Evolutionary conservation across 2,888 invertebrate genomes (phyloP), one percentile per base, ranked within the genome.

Genomic region (Dioctria linearis): DNA sequence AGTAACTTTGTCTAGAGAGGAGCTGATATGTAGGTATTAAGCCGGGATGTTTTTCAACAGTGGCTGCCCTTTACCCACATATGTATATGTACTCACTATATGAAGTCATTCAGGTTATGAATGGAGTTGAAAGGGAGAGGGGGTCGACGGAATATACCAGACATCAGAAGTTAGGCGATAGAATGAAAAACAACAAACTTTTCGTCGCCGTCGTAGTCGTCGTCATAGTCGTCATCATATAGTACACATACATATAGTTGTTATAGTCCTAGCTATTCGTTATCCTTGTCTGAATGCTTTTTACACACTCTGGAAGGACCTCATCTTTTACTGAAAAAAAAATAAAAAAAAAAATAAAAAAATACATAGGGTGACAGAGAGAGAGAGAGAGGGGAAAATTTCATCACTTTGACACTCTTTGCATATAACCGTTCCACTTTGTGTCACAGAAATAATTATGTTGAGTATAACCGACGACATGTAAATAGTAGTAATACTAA

Each of bases 391-490:
- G 57, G 4, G 40, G 59, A 42, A 73, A 37, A 59, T 42, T 13
- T 73, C 40, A 73, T 25, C 25, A 25, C 25, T 25, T 25, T 25
- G 25, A 25, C 25, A 25, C 25, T 25, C 25, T 25, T 25, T 57
- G 73, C 42, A 59, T 9, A 57, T 73, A 73, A 73, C 25, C 42
- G 43, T 54, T 42, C n/a, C 73, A 73, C 49, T 57, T 73, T 73
- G 25, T 25, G 73, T 59, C 57, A 59, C 57, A 5, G 73, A 25
- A 42, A 59, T 42, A 25, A 25, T 25, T 25, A 73, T 59, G 73
- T n/a, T 11, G n/a, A 57, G n/a, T 5, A 42, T 8, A 6, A 42
- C 25, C 57, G 6, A 40, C 54, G 6, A 3, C 25, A 2, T 25
- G 25, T 25, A 25, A 25, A 25, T 25, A 25, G 25, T n/a, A 73